phyloP scores from a whole-genome alignment of 2,797 vertebrate genomes.

The Phalloptychus januarius region DNA sequence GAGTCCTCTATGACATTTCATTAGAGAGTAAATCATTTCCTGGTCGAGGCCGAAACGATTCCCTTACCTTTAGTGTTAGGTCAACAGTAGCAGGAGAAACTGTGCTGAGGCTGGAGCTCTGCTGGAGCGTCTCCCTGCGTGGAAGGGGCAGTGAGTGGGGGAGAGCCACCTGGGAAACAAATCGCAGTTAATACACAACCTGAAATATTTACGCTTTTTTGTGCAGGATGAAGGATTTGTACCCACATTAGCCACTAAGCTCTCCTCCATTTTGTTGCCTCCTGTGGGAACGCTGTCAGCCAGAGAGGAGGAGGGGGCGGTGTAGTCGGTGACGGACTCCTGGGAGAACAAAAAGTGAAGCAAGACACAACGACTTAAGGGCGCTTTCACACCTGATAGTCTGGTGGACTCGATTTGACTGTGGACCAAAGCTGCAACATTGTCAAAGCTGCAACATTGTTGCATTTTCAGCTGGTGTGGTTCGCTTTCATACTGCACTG shows the following conservation, averaged over 20 bases:
- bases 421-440: too few species aligned
- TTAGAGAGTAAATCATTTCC: not conserved
- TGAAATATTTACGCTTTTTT: not conserved
- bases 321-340: conserved; percentile 98
- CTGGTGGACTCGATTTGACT: too few species aligned
- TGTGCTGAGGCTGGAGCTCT: conserved; percentile 95
- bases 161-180: conserved; percentile 87
- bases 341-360: conserved; percentile 52
- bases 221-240: not conserved
- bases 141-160: conserved; percentile 94
- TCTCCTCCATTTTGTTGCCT: conserved; percentile 93
- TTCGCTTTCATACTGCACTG: too few species aligned
- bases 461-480: too few species aligned
- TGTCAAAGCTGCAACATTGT: too few species aligned
- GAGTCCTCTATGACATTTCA: not conserved
- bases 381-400: too few species aligned
- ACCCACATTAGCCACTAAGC: conserved; percentile 95
- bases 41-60: not conserved
- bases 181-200: not conserved
- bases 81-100: conserved; percentile 97
- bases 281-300: conserved; percentile 91
- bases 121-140: conserved; percentile 93
- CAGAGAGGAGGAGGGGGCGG: conserved; percentile 92
- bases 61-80: conserved; percentile 94
- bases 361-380: not conserved